phyloP scores from a whole-genome alignment of 2,888 invertebrate genomes.

The Hesperia comma region DNA sequence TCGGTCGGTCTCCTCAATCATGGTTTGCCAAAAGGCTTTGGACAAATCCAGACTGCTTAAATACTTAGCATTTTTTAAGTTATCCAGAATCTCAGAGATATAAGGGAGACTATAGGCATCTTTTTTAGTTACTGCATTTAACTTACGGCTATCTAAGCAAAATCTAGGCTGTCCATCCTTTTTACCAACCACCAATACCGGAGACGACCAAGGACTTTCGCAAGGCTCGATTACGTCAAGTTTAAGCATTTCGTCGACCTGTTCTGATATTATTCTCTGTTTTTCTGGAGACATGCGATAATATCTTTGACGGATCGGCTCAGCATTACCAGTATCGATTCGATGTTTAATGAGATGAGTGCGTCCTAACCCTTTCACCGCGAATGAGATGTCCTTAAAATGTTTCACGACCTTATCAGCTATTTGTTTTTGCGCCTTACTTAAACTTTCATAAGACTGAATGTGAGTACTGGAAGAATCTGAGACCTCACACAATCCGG shows the following conservation, averaged over 20 bases:
- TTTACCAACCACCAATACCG: conserved; percentile 39
- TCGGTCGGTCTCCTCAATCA: conserved; percentile 36
- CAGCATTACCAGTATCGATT: conserved; percentile 45
- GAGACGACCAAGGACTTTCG: conserved; percentile 44
- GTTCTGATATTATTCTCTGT: conserved; percentile 33
- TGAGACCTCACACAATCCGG: not conserved
- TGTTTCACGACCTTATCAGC: conserved; percentile 36
- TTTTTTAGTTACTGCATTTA: conserved; percentile 37
- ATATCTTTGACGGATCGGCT: conserved; percentile 44
- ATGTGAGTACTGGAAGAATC: not conserved
- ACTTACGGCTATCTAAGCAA: conserved; percentile 43
- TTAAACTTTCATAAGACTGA: conserved; percentile 24
- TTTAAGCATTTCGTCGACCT: conserved; percentile 36
- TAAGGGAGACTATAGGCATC: conserved; percentile 43
- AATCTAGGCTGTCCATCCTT: conserved; percentile 41
- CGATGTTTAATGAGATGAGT: conserved; percentile 43
- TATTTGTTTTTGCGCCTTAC: conserved; percentile 18
- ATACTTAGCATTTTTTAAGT: conserved; percentile 38
- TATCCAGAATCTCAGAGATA: conserved; percentile 42
- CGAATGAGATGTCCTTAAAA: conserved; percentile 39
- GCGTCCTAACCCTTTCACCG: conserved; percentile 40
- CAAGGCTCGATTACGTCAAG: conserved; percentile 37
- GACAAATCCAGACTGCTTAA: conserved; percentile 39
- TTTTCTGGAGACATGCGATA: conserved; percentile 43
- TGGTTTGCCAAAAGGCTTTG: conserved; percentile 38